phyloP scores from a whole-genome alignment of 2,888 invertebrate species.

The Cyaniris semiargus region DNA sequence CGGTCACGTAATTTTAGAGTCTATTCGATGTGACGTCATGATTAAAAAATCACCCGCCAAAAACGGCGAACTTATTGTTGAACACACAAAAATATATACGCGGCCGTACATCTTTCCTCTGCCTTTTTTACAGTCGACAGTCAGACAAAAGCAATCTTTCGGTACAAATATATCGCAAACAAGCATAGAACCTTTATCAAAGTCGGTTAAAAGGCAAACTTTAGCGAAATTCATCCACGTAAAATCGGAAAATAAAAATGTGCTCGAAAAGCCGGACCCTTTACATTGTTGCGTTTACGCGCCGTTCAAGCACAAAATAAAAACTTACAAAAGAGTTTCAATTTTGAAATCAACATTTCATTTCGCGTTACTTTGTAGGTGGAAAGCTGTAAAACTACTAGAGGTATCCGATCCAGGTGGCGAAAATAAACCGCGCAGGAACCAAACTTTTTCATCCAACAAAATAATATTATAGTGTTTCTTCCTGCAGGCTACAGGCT shows the following conservation, averaged over 20 bases:
- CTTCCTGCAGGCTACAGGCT: too few relatives aligned
- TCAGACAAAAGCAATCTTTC: neutral
- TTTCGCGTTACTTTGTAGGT: neutral
- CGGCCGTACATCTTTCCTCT: too few relatives aligned
- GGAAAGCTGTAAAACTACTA: neutral
- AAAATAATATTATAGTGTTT: too few relatives aligned
- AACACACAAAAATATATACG: too few relatives aligned
- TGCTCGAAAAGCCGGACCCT: neutral
- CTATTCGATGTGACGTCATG: too few relatives aligned
- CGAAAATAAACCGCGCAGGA: neutral
- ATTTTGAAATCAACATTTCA: constrained; percentile 5
- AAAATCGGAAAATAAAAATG: neutral
- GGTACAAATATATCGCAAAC: neutral
- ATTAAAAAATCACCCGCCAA: too few relatives aligned
- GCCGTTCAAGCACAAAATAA: neutral
- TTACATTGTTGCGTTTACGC: constrained; percentile 4
- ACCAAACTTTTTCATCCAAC: too few relatives aligned
- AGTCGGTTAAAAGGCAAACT: neutral
- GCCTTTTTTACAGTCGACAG: neutral
- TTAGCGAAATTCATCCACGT: neutral
- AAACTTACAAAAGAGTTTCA: constrained; percentile 12
- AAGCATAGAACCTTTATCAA: neutral
- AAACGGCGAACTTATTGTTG: too few relatives aligned
- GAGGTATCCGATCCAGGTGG: neutral
- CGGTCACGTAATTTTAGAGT: too few relatives aligned